Percentiles rank a stretch among this genome's conserved stretches.
Evolutionary conservation across 1,140 invertebrate genomes (phyloP).

Genomic region (Octopus bimaculoides): DNA sequence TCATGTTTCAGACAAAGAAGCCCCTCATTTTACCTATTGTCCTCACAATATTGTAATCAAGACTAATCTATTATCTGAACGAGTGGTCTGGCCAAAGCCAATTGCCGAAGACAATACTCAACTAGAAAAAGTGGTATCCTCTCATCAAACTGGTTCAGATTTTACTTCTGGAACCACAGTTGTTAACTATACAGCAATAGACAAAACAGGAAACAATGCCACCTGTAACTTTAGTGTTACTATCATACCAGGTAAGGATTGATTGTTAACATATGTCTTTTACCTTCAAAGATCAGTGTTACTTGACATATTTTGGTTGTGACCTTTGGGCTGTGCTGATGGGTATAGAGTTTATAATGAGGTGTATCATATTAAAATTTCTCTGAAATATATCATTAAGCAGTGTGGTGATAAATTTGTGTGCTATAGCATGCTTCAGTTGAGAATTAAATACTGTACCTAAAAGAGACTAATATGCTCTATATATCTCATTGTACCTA

Average conservation of each 20-base stretch:
- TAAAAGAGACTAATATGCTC: no score
- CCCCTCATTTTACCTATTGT: slow-evolving; percentile 38
- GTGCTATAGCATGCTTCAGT: no score
- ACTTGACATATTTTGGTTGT: neutral
- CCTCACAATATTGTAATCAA: slow-evolving; percentile 32
- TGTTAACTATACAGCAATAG: slow-evolving; percentile 39
- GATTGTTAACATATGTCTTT: neutral
- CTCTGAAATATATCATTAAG: no score
- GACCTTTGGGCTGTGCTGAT: neutral
- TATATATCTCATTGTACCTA: no score
- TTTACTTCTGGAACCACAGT: slow-evolving; percentile 29
- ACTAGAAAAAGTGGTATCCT: slow-evolving; percentile 19
- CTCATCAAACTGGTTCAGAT: slow-evolving; percentile 29
- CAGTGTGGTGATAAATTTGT: no score
- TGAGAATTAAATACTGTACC: no score
- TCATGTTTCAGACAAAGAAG: slow-evolving; percentile 29
- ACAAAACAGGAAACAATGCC: slow-evolving; percentile 36
- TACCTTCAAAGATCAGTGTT: neutral
- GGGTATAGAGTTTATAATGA: neutral
- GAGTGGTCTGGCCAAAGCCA: slow-evolving; percentile 33
- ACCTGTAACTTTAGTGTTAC: slow-evolving; percentile 37
- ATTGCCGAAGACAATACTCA: slow-evolving; percentile 36
- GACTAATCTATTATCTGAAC: slow-evolving; percentile 24
- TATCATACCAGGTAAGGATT: slow-evolving; percentile 33
- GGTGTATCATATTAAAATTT: no score